Percentiles rank a stretch among this genome's conserved stretches.
Evolutionary conservation across 2,113 vertebrate genomes (phyloP).

Genomic region (Neopipo cinnamomea): DNA sequence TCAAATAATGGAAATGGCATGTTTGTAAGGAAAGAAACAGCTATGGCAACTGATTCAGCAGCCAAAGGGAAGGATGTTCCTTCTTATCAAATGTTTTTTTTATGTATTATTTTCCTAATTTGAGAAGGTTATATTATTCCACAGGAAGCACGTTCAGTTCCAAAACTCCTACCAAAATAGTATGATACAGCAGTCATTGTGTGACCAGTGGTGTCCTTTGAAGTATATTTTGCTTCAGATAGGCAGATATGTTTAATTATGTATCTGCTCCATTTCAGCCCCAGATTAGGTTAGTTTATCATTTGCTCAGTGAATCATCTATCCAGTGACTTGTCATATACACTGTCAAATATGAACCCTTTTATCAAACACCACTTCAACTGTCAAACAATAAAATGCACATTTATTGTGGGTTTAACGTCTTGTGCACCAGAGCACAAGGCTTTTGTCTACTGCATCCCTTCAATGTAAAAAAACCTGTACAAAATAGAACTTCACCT

Average conservation of each 20-base stretch:
- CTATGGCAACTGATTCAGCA: neutral
- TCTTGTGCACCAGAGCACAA: neutral
- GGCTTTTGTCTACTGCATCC: neutral
- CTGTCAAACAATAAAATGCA: neutral
- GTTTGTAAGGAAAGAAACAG: neutral
- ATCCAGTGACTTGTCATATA: neutral
- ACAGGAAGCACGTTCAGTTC: neutral
- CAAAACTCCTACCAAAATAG: neutral
- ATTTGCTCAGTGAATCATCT: neutral
- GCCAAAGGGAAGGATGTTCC: neutral
- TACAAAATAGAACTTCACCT: neutral
- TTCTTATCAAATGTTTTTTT: neutral
- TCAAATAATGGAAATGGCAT: neutral
- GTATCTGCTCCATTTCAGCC: neutral
- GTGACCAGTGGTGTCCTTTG: neutral
- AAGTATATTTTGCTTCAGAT: constrained; percentile 9
- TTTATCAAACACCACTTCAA: neutral
- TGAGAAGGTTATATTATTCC: neutral
- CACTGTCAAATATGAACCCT: neutral
- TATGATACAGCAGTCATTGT: neutral
- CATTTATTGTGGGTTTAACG: neutral
- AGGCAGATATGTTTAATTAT: constrained; percentile 15
- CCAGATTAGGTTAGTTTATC: neutral
- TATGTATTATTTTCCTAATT: neutral
- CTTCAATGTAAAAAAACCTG: neutral